Conservation (phyloP, 2,888 invertebrate species). For the Andricus curvator region DNA sequence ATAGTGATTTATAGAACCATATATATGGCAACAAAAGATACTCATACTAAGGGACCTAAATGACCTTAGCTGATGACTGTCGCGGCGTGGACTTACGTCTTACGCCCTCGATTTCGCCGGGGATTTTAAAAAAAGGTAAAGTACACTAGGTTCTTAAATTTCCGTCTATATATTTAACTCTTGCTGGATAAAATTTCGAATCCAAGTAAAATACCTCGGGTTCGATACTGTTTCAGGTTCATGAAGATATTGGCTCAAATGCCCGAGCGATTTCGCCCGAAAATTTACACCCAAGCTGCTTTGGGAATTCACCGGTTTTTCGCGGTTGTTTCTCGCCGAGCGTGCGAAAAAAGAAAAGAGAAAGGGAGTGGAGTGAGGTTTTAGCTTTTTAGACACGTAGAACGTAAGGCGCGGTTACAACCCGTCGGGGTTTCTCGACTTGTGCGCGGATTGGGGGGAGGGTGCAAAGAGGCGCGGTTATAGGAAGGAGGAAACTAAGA, state of each 20-base stretch:
- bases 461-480: background rate
- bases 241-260: background rate
- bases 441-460: constrained; percentile 13
- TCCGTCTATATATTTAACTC: background rate
- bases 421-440: constrained; percentile 53
- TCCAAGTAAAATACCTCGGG: background rate
- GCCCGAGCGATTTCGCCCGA: background rate
- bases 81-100: no score
- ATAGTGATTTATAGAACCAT: no score
- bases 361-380: constrained; percentile 41
- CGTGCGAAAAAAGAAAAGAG: background rate
- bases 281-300: background rate
- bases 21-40: no score
- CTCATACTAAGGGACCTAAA: no score
- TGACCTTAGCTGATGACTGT: no score
- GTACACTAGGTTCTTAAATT: background rate
- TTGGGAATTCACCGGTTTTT: background rate
- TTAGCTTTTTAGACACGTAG: constrained; percentile 60
- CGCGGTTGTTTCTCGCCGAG: background rate
- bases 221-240: background rate
- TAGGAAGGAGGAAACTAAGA: constrained; percentile 48
- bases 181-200: background rate
- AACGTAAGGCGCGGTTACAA: constrained; percentile 61
- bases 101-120: no score
- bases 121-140: no score